Conservation (phyloP, 2,797 vertebrate species). For the Selene dorsalis region DNA sequence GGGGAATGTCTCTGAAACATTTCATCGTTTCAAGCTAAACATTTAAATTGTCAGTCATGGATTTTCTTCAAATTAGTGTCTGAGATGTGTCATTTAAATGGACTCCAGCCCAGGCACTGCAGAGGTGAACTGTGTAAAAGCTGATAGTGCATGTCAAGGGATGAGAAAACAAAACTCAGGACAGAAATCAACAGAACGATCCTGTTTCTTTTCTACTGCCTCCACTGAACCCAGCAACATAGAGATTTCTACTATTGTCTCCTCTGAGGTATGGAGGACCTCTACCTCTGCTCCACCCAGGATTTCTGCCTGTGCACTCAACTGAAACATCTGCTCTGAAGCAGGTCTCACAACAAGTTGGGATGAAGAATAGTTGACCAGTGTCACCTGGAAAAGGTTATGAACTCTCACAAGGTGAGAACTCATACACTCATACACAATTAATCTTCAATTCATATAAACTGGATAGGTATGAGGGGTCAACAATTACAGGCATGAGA, state of each 20-base stretch:
- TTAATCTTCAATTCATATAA: no score
- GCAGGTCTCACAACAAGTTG: no score
- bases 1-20: not conserved
- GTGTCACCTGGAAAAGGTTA: no score
- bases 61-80: not conserved
- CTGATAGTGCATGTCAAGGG: conserved; percentile 1
- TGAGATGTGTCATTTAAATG: not conserved
- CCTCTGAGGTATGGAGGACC: not conserved
- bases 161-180: conserved; percentile 2
- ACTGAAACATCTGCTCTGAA: no score
- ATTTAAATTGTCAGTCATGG: not conserved
- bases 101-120: conserved; percentile 2
- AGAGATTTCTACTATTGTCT: not conserved
- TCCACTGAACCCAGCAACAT: no score
- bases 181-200: not conserved
- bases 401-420: no score
- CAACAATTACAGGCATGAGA: no score
- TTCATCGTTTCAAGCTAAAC: not conserved
- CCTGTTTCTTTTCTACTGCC: not conserved
- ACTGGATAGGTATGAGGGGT: no score
- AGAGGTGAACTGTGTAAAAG: conserved; percentile 9
- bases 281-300: no score
- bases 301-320: no score
- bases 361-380: no score
- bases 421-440: no score